phyloP scores from a whole-genome alignment of 2,797 vertebrate species.

The Xiphophorus birchmanni region DNA sequence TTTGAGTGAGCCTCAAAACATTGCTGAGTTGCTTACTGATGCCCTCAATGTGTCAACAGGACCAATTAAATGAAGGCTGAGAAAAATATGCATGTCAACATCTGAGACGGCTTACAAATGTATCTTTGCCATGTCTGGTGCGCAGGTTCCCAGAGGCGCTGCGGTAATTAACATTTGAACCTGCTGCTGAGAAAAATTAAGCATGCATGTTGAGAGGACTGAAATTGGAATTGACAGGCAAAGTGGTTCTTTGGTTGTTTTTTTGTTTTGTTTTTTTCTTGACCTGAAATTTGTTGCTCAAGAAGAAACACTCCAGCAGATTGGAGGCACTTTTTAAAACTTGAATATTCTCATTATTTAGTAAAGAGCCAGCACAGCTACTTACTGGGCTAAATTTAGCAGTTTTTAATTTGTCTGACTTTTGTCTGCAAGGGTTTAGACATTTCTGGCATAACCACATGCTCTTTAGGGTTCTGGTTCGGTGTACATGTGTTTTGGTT shows the following conservation, averaged over 20 bases:
- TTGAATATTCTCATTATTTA: neutral
- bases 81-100: neutral
- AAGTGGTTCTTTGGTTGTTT: neutral
- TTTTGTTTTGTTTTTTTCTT: neutral
- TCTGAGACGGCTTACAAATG: neutral
- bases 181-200: neutral
- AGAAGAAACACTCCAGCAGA: neutral
- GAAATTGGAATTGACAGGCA: neutral
- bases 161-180: neutral
- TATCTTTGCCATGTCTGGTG: neutral
- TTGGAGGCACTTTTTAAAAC: neutral
- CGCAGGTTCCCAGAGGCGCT: neutral
- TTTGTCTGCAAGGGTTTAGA: neutral
- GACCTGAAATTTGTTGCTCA: neutral
- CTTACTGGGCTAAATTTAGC: neutral
- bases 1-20: neutral
- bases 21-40: neutral
- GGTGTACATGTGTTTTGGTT: constrained; percentile 17
- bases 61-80: neutral
- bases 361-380: neutral
- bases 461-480: constrained; percentile 42
- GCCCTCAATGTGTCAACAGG: neutral
- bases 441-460: neutral
- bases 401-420: neutral
- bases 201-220: neutral